A percentile compares a stretch with the other conserved stretches of the same genome.
Evolutionary conservation across 2,797 vertebrate genomes (phyloP).

Genomic region (Hippoglossus hippoglossus): DNA sequence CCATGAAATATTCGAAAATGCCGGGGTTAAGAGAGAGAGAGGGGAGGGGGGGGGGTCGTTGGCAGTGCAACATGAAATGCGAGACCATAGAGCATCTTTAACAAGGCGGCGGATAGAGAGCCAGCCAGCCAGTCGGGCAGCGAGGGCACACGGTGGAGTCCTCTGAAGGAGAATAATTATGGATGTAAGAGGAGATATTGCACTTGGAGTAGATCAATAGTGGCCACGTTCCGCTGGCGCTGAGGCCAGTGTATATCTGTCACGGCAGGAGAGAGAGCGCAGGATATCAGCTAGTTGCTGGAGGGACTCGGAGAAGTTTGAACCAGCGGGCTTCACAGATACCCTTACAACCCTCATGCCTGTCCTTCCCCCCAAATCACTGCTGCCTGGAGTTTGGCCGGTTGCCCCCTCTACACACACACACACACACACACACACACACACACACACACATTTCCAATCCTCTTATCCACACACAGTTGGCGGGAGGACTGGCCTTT

Average conservation of each 20-base stretch:
- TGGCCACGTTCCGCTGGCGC: conserved; percentile 67
- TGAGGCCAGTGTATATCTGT: conserved; percentile 73
- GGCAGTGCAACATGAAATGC: conserved; percentile 73
- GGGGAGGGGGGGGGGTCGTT: conserved; percentile 50
- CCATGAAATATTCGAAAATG: conserved; percentile 83
- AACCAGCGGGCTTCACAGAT: conserved; percentile 64
- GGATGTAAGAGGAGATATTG: conserved; percentile 81
- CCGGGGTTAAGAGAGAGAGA: conserved; percentile 68
- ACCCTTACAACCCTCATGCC: conserved; percentile 61
- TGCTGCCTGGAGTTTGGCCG: conserved; percentile 64
- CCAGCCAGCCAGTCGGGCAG: conserved; percentile 55
- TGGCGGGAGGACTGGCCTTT: conserved; percentile 74
- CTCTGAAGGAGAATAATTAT: conserved; percentile 78
- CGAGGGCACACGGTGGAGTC: conserved; percentile 58
- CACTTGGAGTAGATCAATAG: conserved; percentile 79
- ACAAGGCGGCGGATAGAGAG: conserved; percentile 70
- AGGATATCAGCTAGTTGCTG: conserved; percentile 75
- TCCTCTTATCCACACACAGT: conserved; percentile 75
- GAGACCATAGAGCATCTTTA: conserved; percentile 77
- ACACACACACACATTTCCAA: conserved; percentile 49
- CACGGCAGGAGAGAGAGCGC: conserved; percentile 71
- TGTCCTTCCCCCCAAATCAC: conserved; percentile 58
- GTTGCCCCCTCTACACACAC: conserved; percentile 27
- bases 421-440: neutral
- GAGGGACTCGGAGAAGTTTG: conserved; percentile 69